Evolutionary conservation across 2,888 invertebrate species (phyloP), one percentile per base, ranked within the genome.

Genomic region (Plagodis dolabraria): DNA sequence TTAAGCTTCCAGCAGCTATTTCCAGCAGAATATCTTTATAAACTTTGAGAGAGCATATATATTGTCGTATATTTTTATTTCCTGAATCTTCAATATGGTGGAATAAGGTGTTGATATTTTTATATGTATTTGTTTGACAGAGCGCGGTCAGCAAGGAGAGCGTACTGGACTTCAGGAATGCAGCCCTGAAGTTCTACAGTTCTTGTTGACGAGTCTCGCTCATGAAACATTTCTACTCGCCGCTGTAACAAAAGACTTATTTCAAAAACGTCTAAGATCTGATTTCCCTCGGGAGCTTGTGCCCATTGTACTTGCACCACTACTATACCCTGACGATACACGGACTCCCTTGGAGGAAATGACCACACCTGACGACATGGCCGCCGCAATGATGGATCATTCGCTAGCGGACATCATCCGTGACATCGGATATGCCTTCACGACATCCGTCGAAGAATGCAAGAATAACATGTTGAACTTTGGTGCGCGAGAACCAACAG

Each of bases 351-450:
- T 94, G 63, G 94, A 94, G 80, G 92, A 92, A 82, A 94, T 95
- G 94, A 93, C 94, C 72, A 93, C 94, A 73, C 94, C 94, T 73
- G 94, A 92, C 85, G 95, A 94, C 83, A 94, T 92, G 92, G 84
- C 93, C 70, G 82, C 90, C 62, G 93, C 93, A 84, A 93, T 93
- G 88, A 96, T 95, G 95, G 96, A 96, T 74, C 95, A 95, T 81
- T 95, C 96, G 64, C 91, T 97, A 80, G 96, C 98, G 67, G 98
- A 98, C 80, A 94, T 98, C 79, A 95, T 99, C 77, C 95, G 96
- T 83, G 99, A 99, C 90, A 95, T 99, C 80, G 98, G 99, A 55
- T 98, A 97, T 89, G 94, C 95, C 70, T 98, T 98, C 83, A 99
- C 98, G 57, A 91, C 95, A 54, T 95, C 95, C 33, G 93, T 97